A percentile compares a stretch with the other conserved stretches of the same genome.
These are phyloP conservation scores for Ictalurus furcatus DNA, from an alignment of 2,113 vertebrate genomes.

Conservation along the genomic window DNA sequence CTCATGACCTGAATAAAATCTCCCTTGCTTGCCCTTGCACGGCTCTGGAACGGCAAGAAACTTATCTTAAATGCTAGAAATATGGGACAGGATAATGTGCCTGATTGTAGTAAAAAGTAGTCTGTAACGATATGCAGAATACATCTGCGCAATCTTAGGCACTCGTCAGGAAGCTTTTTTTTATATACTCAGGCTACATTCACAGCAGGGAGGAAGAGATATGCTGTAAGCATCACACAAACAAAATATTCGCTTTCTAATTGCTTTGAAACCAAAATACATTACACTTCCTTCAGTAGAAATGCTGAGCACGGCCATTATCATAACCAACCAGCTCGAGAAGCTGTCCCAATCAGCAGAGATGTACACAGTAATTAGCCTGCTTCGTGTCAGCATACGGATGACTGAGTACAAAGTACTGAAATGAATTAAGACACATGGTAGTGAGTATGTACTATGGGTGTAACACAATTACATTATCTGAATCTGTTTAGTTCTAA, in stretches of 20 bases:
- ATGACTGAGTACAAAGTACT: not conserved
- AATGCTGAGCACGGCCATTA: slow-evolving; percentile 4
- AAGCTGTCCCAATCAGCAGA: slow-evolving; percentile 12
- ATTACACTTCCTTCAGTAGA: slow-evolving; percentile 12
- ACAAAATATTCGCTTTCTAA: slow-evolving; percentile 11
- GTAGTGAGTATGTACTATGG: not conserved
- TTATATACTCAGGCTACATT: slow-evolving; percentile 9
- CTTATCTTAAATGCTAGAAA: slow-evolving; percentile 20
- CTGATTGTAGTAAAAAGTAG: slow-evolving; percentile 8
- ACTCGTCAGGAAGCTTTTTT: slow-evolving; percentile 36
- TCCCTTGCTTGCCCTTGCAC: slow-evolving; percentile 1
- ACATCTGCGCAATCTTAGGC: not conserved
- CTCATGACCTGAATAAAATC: slow-evolving; percentile 37
- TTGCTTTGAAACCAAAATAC: slow-evolving; percentile 16
- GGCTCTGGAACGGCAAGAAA: not conserved
- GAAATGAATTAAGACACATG: not conserved
- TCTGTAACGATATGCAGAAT: slow-evolving; percentile 17
- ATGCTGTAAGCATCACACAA: not conserved
- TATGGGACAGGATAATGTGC: not conserved
- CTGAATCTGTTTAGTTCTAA: not conserved
- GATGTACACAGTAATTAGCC: slow-evolving; percentile 40
- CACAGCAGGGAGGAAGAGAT: slow-evolving; percentile 4
- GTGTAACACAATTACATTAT: not conserved
- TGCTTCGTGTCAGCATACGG: slow-evolving; percentile 2
- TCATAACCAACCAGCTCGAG: slow-evolving; percentile 23